Conservation (phyloP, 23 tunicate genomes). For the Trididemnum clinides region DNA sequence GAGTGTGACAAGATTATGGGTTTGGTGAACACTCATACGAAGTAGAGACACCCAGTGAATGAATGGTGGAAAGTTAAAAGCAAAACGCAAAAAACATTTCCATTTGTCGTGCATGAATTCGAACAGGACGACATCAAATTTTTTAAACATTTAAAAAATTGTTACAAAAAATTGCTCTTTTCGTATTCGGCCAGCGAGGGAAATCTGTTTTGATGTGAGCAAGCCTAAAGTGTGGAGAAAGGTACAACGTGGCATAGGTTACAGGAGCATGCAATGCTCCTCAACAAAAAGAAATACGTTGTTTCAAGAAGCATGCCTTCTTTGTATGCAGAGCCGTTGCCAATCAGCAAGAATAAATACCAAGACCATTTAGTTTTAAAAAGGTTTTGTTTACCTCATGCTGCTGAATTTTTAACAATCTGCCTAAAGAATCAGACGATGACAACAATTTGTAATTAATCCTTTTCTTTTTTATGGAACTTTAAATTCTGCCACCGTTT, state of each 20-base stretch:
- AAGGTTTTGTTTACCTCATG: not conserved
- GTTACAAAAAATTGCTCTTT: not conserved
- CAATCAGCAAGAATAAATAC: not conserved
- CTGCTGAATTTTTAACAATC: not conserved
- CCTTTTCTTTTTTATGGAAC: too few species aligned
- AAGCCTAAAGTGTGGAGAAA: not conserved
- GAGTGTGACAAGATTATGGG: slow-evolving; percentile 6
- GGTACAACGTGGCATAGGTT: not conserved
- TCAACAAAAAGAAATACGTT: not conserved
- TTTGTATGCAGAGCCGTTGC: not conserved
- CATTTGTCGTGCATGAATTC: slow-evolving; percentile 3
- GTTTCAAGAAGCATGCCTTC: not conserved
- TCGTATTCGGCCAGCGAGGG: not conserved
- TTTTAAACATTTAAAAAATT: not conserved
- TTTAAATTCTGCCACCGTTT: too few species aligned
- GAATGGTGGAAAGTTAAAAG: not conserved
- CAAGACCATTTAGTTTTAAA: not conserved
- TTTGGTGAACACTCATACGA: not conserved
- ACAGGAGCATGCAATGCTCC: not conserved
- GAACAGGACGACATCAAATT: not conserved
- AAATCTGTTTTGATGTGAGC: not conserved
- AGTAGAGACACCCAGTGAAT: not conserved
- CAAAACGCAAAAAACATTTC: not conserved
- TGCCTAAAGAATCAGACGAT: not conserved
- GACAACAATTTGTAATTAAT: not conserved